Base-by-base conservation (phyloP, 2,888 invertebrate species). In the Chydorus sphaericus region DNA sequence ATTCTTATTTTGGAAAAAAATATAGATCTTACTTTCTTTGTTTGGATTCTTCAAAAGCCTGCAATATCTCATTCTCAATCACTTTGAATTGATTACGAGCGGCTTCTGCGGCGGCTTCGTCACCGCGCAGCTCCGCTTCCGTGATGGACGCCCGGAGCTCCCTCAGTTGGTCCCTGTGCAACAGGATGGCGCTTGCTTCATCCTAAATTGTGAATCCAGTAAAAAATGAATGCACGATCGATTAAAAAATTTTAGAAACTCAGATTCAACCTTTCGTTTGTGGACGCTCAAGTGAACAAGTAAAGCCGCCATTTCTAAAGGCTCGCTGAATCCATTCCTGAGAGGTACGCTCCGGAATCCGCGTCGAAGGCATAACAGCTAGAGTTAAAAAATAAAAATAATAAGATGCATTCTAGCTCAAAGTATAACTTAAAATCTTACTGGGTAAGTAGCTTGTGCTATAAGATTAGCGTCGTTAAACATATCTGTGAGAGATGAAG, bases 401-500 rank as follows among this genome's bases (percentile, higher is more conserved):
- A 56, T 33, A n/a, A 29, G n/a, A 14, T 48, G 26, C 30, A 48
- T 50, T 31, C 14, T 7, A 50, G 30, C 30, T 14, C 28, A 30
- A 30, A 8, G 11, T 23, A n/a, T 3, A 18, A 4, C 87, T 86
- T 56, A 77, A 79, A 33, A 83, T 69, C 79, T 80, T 63, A 93
- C 77, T 0, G 96, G 92, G 73, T 83, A 93, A 11, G 90, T 89
- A 38, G 91, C 90, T 73, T 98, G 97, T 1, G 96, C 96, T 59
- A 96, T 85, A 69, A 96, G 93, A 73, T 93, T 93, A 11, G 83
- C 86, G 65, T 96, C 96, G 0, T 93, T 93, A 71, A 98, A 97
- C 75, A 93, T 88, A 68, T 98, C 97, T 69, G 93, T 14, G n/a
- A 6, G 14, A 44, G n/a, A n/a, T n/a, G n/a, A n/a, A n/a, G n/a